Conservation (phyloP, 1,140 invertebrate genomes). For the Harpegnathos saltator region DNA sequence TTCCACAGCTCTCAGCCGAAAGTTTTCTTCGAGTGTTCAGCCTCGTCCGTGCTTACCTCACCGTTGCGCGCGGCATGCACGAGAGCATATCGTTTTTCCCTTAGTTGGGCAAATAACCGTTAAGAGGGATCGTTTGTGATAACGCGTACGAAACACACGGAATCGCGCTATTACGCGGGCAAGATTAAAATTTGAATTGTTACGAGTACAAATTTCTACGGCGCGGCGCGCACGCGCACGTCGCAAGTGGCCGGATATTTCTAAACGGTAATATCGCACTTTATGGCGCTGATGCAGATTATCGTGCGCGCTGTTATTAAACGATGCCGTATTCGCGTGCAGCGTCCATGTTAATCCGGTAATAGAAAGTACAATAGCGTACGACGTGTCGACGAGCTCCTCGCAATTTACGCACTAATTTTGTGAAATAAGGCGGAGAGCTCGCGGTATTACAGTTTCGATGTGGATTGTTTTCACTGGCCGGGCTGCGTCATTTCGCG, state of each 20-base stretch:
- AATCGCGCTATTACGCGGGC: conserved; percentile 61
- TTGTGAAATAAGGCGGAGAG: conserved; percentile 45
- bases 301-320: conserved; percentile 34
- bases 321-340: conserved; percentile 19
- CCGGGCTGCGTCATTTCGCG: conserved; percentile 4
- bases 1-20: neutral
- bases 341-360: conserved; percentile 29
- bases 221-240: too few species aligned
- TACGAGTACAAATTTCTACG: conserved; percentile 55
- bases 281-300: conserved; percentile 30
- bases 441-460: conserved; percentile 4
- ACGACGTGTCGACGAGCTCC: conserved; percentile 10
- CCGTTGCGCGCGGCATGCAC: conserved; percentile 26
- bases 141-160: conserved; percentile 60
- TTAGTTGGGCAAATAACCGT: conserved; percentile 51
- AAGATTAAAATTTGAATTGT: conserved; percentile 78
- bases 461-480: neutral
- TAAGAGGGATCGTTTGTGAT: conserved; percentile 45
- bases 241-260: conserved; percentile 35
- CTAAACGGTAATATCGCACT: conserved; percentile 43
- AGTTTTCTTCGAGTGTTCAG: conserved; percentile 12
- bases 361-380: conserved; percentile 34
- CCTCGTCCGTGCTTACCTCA: neutral
- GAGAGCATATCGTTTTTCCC: conserved; percentile 49
- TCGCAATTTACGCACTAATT: conserved; percentile 46